Base-by-base conservation (phyloP, 2,888 invertebrate genomes). In the Drosophila diplacantha region DNA sequence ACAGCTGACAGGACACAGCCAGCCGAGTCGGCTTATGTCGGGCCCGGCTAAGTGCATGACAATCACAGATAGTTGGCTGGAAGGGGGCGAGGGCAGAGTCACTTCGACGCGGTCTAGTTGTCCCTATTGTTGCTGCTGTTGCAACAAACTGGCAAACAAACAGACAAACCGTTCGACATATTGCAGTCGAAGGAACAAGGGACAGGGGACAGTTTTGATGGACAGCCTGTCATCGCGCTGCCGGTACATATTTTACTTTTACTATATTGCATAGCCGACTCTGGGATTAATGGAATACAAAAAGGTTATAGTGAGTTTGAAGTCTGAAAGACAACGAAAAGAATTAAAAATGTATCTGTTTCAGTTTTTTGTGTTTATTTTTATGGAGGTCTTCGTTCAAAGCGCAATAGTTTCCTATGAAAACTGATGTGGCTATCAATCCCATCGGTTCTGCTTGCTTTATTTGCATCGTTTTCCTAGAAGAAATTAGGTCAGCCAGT, bases 11-110 rank as follows among this genome's bases (percentile, higher is more conserved):
- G 62, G 60, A 63, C 57, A 60, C 57, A 46, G 34, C 53, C 62
- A 32, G 44, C 34, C 54, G 44, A 51, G 43, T 35, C 69, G 72
- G 76, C 64, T 78, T 51, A 47, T 58, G 51, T 51, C 58, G 44
- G 60, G 59, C 56, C 74, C 71, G 73, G 71, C 77, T 79, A 79
- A 81, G 81, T 79, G 81, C 77, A 81, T 68, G 79, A 72, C 79
- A 78, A 81, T 59, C 74, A 78, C 76, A 73, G 59, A 71, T 54
- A 64, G 57, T 58, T 38, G 44, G 34, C 22, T 20, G 37, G 14
- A 29, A 8, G 26, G 31, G 26, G 47, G 4, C 14, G 14, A 14
- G n/a, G n/a, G 14, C n/a, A 18, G 31, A 14, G 41, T 7, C 20
- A 18, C 29, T 34, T 26, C 20, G 31, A 26, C 38, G 22, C 44